These are phyloP conservation scores for Eustalomyia histrio DNA, from an alignment of 2,888 invertebrate genomes.

Conservation along the genomic window DNA sequence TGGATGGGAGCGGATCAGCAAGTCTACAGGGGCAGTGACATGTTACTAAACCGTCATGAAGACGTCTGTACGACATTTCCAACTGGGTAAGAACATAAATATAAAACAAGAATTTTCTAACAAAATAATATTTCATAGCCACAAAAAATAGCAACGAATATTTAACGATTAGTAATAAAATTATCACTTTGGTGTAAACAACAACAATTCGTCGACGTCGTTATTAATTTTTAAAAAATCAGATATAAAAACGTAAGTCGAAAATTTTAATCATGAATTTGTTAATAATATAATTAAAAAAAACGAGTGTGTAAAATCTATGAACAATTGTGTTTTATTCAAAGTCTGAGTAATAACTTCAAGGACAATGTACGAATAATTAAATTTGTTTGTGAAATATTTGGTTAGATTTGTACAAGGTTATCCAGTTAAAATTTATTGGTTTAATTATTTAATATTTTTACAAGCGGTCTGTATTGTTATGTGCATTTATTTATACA, in stretches of 20 bases:
- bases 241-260: constrained; percentile 35
- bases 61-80: too few relatives aligned
- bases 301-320: background rate
- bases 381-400: constrained; percentile 8
- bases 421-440: constrained; percentile 46
- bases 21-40: too few relatives aligned
- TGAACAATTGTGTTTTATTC: constrained; percentile 1
- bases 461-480: background rate
- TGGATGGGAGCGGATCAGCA: too few relatives aligned
- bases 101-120: background rate
- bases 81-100: too few relatives aligned
- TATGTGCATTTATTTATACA: too few relatives aligned
- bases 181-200: constrained; percentile 27
- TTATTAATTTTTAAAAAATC: background rate
- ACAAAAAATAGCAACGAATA: background rate
- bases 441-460: constrained; percentile 1
- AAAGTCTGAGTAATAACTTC: background rate
- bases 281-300: background rate
- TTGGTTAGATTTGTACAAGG: constrained; percentile 50
- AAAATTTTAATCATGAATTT: background rate
- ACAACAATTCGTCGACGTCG: background rate
- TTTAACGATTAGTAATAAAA: constrained; percentile 37
- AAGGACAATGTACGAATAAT: constrained; percentile 17
- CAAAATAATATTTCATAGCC: background rate
- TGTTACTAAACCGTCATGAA: too few relatives aligned